phyloP scores from a whole-genome alignment of 2,797 vertebrate genomes.

The Notoglanidium macrostoma region DNA sequence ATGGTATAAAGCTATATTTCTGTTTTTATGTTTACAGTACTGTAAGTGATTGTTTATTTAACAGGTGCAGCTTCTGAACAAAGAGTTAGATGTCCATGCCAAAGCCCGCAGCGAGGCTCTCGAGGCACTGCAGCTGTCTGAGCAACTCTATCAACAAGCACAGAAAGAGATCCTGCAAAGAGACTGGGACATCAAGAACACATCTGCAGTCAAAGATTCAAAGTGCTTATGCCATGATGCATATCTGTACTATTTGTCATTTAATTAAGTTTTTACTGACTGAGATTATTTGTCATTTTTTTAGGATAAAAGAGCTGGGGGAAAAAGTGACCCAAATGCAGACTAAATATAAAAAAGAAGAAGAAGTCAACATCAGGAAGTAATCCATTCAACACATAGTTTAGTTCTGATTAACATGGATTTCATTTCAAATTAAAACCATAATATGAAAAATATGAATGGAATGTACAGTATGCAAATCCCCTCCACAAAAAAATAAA shows the following conservation, averaged over 20 bases:
- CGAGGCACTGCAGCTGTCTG: slow-evolving; percentile 66
- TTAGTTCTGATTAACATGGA: background rate
- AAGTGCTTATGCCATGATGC: slow-evolving; percentile 61
- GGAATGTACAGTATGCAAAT: background rate
- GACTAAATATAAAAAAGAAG: slow-evolving; percentile 64
- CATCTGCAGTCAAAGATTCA: slow-evolving; percentile 71
- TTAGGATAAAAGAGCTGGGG: slow-evolving; percentile 79
- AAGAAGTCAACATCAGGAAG: slow-evolving; percentile 72
- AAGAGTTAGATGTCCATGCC: slow-evolving; percentile 69
- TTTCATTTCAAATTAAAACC: background rate
- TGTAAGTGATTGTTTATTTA: background rate
- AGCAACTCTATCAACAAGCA: slow-evolving; percentile 63
- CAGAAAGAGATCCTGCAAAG: slow-evolving; percentile 66
- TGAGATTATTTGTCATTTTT: slow-evolving; percentile 34
- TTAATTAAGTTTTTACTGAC: background rate
- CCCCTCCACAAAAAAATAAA: background rate
- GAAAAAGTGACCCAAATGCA: slow-evolving; percentile 63
- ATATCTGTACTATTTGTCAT: background rate
- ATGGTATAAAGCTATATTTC: background rate
- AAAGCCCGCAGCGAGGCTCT: slow-evolving; percentile 63
- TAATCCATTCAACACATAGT: slow-evolving; percentile 54
- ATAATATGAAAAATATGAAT: background rate
- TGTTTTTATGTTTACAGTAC: background rate
- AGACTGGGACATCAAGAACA: slow-evolving; percentile 68
- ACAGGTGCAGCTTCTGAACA: slow-evolving; percentile 76